phyloP scores from a whole-genome alignment of 2,113 vertebrate genomes.

The Etheostoma cragini region DNA sequence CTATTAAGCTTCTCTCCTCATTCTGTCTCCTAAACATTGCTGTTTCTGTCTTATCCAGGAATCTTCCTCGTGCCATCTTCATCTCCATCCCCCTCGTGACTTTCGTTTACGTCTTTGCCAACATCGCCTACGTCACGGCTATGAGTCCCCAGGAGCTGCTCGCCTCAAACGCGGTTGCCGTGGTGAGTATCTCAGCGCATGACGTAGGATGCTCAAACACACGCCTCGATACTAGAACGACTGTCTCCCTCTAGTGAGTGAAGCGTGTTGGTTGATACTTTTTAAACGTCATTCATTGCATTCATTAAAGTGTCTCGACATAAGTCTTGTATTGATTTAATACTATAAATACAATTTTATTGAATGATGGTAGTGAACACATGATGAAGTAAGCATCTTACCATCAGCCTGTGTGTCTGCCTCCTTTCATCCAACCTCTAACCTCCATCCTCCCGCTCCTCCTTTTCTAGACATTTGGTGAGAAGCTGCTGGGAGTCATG shows the following conservation, averaged over 20 bases:
- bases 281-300: not conserved
- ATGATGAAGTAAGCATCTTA: not conserved
- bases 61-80: constrained; percentile 94
- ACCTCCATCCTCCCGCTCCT: constrained; percentile 22
- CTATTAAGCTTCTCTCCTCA: not conserved
- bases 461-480: constrained; percentile 89
- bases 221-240: not conserved
- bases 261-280: not conserved
- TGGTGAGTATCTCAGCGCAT: constrained; percentile 85
- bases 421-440: constrained; percentile 2
- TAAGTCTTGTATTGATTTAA: no score
- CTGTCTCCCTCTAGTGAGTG: constrained; percentile 51
- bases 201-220: not conserved
- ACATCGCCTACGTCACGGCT: constrained; percentile 94
- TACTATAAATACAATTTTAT: no score
- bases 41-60: constrained; percentile 79
- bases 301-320: no score
- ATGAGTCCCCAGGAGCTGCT: constrained; percentile 95
- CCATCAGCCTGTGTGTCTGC: not conserved
- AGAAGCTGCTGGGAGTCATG: constrained; percentile 94
- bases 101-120: constrained; percentile 95
- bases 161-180: constrained; percentile 93
- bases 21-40: not conserved
- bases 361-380: not conserved
- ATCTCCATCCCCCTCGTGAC: constrained; percentile 96